Base-by-base conservation (phyloP, 1,140 invertebrate genomes). In the Ceratosolen solmsi region DNA sequence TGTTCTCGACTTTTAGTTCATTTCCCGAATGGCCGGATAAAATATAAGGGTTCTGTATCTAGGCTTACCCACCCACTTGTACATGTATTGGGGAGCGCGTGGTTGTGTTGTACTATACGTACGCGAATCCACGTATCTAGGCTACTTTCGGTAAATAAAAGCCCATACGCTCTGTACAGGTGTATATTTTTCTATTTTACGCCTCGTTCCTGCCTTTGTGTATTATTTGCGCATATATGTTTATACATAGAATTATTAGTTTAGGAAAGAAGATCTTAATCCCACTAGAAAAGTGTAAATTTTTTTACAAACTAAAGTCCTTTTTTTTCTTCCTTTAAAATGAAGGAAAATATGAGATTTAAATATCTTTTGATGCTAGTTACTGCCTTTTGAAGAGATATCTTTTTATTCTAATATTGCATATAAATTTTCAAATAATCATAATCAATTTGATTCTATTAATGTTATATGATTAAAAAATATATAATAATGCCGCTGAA, bases 1-100 rank as follows among this genome's bases (percentile, higher is more conserved):
- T 79, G 51, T 79, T 79, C 78, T 58, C 68, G 68, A 72, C 68
- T 72, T 68, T 79, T 71, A 79, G 65, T 79, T 79, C 68, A 79
- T 79, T 79, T 79, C 78, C 78, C 78, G 78, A 72, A 72, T 79
- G 78, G 51, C 78, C 78, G 78, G 78, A 41, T 72, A 72, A 79
- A 60, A 79, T 72, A 79, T 72, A 79, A 60, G 68, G 51, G 30
- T 51, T 54, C 49, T 54, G 15, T 49, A 68, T 68, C 63, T 68
- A 38, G 63, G 22, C 33, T 68, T 68, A 68, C 63, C 60, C 1
- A 4, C 20, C 58, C 20, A 11, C n/a, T 15, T 30, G 8, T 63
- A 5, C 20, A 4, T 7, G 8, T 63, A 4, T 17, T 58, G 17
- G 54, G 9, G 4, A 22, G 5, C 20, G 15, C 20, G 20, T 13